phyloP scores from a whole-genome alignment of 1,140 invertebrate genomes.

The Drosophila yakuba region DNA sequence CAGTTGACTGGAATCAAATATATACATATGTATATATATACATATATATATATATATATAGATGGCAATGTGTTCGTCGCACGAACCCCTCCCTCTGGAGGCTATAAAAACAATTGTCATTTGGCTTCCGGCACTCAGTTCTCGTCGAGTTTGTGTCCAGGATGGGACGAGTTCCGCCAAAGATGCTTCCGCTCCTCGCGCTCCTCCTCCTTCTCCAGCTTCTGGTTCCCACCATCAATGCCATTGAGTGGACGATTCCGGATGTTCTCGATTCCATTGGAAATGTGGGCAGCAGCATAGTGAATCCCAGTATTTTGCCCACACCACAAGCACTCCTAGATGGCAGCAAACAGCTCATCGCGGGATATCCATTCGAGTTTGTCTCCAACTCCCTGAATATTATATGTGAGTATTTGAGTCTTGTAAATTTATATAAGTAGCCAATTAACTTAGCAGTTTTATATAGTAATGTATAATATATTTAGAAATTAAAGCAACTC shows the following conservation, averaged over 20 bases:
- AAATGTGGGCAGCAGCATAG: slow-evolving; percentile 44
- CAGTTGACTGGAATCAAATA: slow-evolving; percentile 30
- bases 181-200: slow-evolving; percentile 4
- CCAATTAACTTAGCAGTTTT: too few relatives aligned
- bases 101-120: slow-evolving; percentile 59
- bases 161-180: slow-evolving; percentile 22
- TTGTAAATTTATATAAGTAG: too few relatives aligned
- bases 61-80: slow-evolving; percentile 3
- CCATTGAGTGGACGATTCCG: slow-evolving; percentile 46
- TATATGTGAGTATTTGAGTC: slow-evolving; percentile 62
- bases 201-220: slow-evolving; percentile 17
- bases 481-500: too few relatives aligned
- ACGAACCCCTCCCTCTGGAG: neutral
- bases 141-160: slow-evolving; percentile 31
- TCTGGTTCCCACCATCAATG: neutral
- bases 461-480: too few relatives aligned
- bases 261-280: slow-evolving; percentile 52
- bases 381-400: slow-evolving; percentile 63
- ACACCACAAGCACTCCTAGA: slow-evolving; percentile 71
- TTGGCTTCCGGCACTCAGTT: slow-evolving; percentile 64
- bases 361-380: slow-evolving; percentile 78
- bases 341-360: slow-evolving; percentile 69
- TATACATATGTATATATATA: neutral
- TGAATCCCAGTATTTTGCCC: slow-evolving; percentile 63
- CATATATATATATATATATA: slow-evolving; percentile 9